A percentile compares a stretch with the other conserved stretches of the same genome.
Conservation (phyloP, 2,113 vertebrate genomes). For the Pycnonotus jocosus region DNA sequence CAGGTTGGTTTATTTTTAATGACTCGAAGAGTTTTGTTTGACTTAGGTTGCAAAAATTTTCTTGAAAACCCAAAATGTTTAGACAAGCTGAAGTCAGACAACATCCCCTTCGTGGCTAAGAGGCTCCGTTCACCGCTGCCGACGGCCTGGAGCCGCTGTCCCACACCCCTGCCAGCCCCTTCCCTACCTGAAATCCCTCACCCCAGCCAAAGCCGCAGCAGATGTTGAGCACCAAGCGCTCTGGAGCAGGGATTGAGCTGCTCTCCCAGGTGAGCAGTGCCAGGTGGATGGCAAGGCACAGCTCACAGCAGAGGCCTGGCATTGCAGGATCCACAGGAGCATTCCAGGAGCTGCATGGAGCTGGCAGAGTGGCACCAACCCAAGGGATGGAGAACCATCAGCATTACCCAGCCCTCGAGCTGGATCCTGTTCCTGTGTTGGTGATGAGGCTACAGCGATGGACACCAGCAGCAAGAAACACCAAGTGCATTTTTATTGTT, state of each 20-base stretch:
- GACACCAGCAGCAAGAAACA: neutral
- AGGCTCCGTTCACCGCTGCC: fast-evolving
- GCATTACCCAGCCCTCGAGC: fast-evolving
- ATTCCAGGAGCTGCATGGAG: fast-evolving
- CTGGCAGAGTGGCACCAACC: fast-evolving
- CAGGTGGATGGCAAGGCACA: neutral
- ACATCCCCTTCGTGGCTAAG: neutral
- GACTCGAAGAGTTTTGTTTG: neutral
- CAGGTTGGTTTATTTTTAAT: slow-evolving; percentile 17
- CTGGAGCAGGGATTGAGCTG: neutral
- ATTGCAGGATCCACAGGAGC: fast-evolving
- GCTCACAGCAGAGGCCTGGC: neutral
- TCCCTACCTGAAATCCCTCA: neutral
- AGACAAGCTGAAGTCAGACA: neutral
- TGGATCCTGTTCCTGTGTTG: neutral
- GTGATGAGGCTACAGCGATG: fast-evolving
- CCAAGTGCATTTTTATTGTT: neutral
- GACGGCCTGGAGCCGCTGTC: fast-evolving
- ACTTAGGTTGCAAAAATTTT: neutral
- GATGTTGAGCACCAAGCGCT: fast-evolving
- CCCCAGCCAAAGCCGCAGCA: fast-evolving
- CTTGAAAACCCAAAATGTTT: neutral
- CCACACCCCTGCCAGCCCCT: neutral
- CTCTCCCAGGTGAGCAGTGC: neutral
- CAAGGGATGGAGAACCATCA: fast-evolving